A percentile compares a stretch with the other conserved stretches of the same genome.
Evolutionary conservation across 2,888 invertebrate genomes (phyloP).

Genomic region (Rhamnusium bicolor): DNA sequence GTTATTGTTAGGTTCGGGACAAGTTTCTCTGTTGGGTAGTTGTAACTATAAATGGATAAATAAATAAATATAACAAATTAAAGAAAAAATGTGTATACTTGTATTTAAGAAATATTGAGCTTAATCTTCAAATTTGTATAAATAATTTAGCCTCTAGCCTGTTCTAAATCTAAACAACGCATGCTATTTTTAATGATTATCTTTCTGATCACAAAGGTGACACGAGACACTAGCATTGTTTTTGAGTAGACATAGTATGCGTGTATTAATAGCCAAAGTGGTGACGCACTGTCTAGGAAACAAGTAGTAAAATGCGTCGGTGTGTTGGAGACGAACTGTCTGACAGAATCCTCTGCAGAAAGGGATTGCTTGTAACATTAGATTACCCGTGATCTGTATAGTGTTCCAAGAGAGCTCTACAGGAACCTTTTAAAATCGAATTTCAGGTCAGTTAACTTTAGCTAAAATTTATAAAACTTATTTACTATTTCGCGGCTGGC

Average conservation of each 20-base stretch:
- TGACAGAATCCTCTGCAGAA: slow-evolving; percentile 34
- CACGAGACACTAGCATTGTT: slow-evolving; percentile 17
- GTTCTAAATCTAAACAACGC: too few relatives aligned
- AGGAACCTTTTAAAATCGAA: too few relatives aligned
- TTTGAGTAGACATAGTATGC: slow-evolving; percentile 15
- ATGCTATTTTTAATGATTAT: slow-evolving; percentile 14
- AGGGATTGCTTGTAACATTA: slow-evolving; percentile 7
- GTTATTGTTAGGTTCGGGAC: too few relatives aligned
- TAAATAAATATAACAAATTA: too few relatives aligned
- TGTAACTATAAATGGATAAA: too few relatives aligned
- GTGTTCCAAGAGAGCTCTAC: not conserved
- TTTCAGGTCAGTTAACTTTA: not conserved
- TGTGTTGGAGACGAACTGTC: slow-evolving; percentile 48
- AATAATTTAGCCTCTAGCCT: too few relatives aligned
- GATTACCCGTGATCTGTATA: too few relatives aligned
- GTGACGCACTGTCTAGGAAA: slow-evolving; percentile 44
- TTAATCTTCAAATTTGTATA: too few relatives aligned
- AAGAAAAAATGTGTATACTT: too few relatives aligned
- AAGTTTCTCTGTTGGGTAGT: too few relatives aligned
- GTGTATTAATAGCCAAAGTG: not conserved
- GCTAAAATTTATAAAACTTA: not conserved
- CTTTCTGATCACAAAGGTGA: slow-evolving; percentile 6
- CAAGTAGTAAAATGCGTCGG: slow-evolving; percentile 47
- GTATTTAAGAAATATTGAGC: too few relatives aligned
- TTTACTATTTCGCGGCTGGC: not conserved